phyloP scores from a whole-genome alignment of 2,113 vertebrate species.

The Dendropsophus ebraccatus region DNA sequence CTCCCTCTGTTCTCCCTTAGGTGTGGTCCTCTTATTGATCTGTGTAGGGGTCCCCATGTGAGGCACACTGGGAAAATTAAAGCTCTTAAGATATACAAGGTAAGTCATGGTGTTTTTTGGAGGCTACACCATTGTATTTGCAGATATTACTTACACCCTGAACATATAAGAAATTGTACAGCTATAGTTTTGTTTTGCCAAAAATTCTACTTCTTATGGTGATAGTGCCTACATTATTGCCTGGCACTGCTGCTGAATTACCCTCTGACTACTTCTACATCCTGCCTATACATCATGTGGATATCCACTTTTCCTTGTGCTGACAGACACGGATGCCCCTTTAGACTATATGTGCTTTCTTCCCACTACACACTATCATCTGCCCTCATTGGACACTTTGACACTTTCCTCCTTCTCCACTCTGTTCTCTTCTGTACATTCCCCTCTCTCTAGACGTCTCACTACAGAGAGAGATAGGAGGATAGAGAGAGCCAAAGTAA shows the following conservation, averaged over 20 bases:
- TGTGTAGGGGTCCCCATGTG: slow-evolving; percentile 80
- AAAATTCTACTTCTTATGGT: neutral
- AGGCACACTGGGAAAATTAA: slow-evolving; percentile 82
- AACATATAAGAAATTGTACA: neutral
- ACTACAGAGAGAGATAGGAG: too few relatives aligned
- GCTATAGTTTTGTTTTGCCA: neutral
- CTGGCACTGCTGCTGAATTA: neutral
- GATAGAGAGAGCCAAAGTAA: too few relatives aligned
- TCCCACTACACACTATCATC: too few relatives aligned
- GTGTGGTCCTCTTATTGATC: slow-evolving; percentile 76
- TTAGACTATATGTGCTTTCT: too few relatives aligned
- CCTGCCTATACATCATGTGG: too few relatives aligned
- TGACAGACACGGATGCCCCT: too few relatives aligned
- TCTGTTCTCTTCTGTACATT: too few relatives aligned
- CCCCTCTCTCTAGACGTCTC: too few relatives aligned
- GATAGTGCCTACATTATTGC: neutral
- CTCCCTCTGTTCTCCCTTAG: slow-evolving; percentile 59
- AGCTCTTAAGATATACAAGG: slow-evolving; percentile 77
- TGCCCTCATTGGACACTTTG: too few relatives aligned
- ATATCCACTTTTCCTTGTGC: too few relatives aligned
- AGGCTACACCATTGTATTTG: neutral
- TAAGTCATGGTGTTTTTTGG: slow-evolving; percentile 55
- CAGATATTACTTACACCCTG: neutral
- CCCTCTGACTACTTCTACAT: too few relatives aligned
- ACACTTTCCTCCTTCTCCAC: too few relatives aligned